Evolutionary conservation across 2,888 invertebrate genomes (phyloP).

Genomic region (Leptothorax acervorum): DNA sequence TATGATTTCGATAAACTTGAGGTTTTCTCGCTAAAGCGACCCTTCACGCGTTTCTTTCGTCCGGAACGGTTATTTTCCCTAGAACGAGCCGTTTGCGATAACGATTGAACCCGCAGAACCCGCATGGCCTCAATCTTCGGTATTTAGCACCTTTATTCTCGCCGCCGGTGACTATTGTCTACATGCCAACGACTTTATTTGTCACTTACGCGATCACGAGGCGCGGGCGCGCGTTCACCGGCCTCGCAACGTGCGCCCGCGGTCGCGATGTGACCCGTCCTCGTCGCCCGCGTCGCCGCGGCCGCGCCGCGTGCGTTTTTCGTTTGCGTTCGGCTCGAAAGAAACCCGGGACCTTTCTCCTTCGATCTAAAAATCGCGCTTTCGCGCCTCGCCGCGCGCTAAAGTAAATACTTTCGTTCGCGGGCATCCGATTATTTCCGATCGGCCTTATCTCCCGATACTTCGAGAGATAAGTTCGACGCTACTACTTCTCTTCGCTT

Average conservation of each 20-base stretch:
- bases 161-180: not conserved
- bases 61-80: not conserved
- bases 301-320: not conserved
- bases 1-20: too few relatives aligned
- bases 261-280: not conserved
- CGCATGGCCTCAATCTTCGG: not conserved
- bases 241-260: not conserved
- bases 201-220: not conserved
- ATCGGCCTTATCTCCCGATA: not conserved
- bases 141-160: conserved; percentile 11
- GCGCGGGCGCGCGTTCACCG: not conserved
- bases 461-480: not conserved
- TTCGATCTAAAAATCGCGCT: conserved; percentile 7
- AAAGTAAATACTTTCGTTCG: conserved; percentile 9
- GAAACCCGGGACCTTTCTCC: conserved; percentile 4
- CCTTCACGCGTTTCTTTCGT: not conserved
- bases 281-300: too few relatives aligned
- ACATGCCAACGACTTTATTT: conserved; percentile 15
- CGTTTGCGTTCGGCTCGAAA: not conserved
- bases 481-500: not conserved
- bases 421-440: conserved; percentile 12
- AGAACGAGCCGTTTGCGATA: not conserved
- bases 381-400: not conserved
- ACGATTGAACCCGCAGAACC: not conserved
- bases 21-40: not conserved